Conservation (phyloP, 1,140 invertebrate genomes). For the Drosophila micromelanica region DNA sequence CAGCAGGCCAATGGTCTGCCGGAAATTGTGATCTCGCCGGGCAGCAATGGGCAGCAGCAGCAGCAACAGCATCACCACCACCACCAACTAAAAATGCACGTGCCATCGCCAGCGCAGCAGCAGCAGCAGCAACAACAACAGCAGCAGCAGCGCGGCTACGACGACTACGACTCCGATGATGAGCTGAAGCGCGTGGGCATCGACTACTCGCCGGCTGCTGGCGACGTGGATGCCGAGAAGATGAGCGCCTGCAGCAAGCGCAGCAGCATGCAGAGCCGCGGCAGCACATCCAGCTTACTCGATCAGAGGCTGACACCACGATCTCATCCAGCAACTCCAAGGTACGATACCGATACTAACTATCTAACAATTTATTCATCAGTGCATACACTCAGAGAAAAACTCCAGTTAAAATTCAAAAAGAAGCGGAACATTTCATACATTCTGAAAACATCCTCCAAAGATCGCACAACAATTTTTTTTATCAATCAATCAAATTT, state of each 20-base stretch:
- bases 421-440: no score
- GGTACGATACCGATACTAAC: conserved; percentile 84
- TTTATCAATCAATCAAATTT: no score
- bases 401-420: no score
- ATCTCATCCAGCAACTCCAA: conserved; percentile 94
- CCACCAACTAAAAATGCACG: conserved; percentile 63
- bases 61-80: conserved; percentile 39
- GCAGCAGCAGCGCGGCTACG: conserved; percentile 87
- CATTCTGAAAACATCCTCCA: no score
- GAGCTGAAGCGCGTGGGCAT: conserved; percentile 94
- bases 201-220: conserved; percentile 91
- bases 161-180: conserved; percentile 96
- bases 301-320: conserved; percentile 93
- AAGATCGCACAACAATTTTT: no score
- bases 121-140: conserved; percentile 60
- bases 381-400: no score
- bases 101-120: conserved; percentile 59
- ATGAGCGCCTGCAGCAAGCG: conserved; percentile 91
- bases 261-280: conserved; percentile 94
- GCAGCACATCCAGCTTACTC: conserved; percentile 93
- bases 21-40: conserved; percentile 81
- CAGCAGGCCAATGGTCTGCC: conserved; percentile 63
- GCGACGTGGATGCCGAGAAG: conserved; percentile 86
- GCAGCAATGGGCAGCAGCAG: conserved; percentile 80
- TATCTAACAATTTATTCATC: not conserved